These are phyloP conservation scores for Endotricha flammealis DNA, from an alignment of 2,888 invertebrate genomes.

Conservation along the genomic window DNA sequence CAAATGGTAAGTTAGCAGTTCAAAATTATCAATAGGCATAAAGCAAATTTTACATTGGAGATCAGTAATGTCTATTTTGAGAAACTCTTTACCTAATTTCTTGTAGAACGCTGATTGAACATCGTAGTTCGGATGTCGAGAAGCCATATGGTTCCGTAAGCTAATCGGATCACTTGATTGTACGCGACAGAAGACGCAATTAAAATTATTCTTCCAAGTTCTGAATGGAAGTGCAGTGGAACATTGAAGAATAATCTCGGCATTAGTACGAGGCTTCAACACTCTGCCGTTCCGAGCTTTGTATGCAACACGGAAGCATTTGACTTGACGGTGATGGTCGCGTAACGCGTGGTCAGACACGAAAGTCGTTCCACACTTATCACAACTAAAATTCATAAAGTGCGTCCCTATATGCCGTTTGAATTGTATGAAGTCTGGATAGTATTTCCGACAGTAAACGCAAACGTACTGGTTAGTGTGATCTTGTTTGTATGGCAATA, in stretches of 20 bases:
- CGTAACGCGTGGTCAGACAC: conserved; percentile 59
- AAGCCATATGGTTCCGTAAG: conserved; percentile 51
- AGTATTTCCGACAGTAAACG: conserved; percentile 55
- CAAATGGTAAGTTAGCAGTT: conserved; percentile 53
- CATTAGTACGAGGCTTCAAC: conserved; percentile 55
- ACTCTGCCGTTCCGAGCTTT: conserved; percentile 61
- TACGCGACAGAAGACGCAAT: conserved; percentile 65
- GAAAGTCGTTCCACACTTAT: conserved; percentile 64
- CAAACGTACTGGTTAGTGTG: conserved; percentile 48
- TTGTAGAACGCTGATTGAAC: conserved; percentile 66
- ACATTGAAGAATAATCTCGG: conserved; percentile 63
- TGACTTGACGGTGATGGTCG: conserved; percentile 62
- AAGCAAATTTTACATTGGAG: conserved; percentile 66
- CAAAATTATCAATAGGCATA: conserved; percentile 50
- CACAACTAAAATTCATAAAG: conserved; percentile 63
- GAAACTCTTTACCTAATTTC: conserved; percentile 64
- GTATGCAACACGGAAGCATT: conserved; percentile 60
- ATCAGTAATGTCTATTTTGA: conserved; percentile 65
- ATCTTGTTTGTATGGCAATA: conserved; percentile 60
- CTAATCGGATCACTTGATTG: conserved; percentile 59
- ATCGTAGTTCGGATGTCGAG: conserved; percentile 57
- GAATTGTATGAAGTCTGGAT: conserved; percentile 48
- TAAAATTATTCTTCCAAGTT: conserved; percentile 67
- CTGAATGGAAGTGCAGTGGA: conserved; percentile 66
- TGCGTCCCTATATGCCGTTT: conserved; percentile 62